phyloP scores from a whole-genome alignment of 2,888 invertebrate species.

The Mantis religiosa region DNA sequence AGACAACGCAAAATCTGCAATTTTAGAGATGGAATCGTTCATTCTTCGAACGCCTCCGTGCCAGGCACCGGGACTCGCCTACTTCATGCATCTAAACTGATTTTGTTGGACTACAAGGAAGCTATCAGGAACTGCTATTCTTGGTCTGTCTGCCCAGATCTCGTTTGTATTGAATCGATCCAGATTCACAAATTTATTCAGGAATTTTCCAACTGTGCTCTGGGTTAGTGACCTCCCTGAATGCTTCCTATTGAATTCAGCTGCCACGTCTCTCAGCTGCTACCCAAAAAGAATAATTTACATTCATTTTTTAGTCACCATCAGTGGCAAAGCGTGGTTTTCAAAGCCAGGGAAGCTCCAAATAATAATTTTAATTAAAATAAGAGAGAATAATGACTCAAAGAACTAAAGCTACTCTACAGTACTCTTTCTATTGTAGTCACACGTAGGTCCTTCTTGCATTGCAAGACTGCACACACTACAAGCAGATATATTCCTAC shows the following conservation, averaged over 20 bases:
- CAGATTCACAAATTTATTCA: neutral
- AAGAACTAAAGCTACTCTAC: no score
- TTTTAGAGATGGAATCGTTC: neutral
- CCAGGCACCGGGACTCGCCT: no score
- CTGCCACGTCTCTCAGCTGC: neutral
- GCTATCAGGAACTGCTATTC: neutral
- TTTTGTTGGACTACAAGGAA: neutral
- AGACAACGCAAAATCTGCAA: neutral
- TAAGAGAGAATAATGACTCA: no score
- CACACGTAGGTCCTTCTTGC: no score
- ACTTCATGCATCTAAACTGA: neutral
- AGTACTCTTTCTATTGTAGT: no score
- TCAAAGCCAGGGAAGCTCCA: no score
- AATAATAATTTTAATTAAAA: no score
- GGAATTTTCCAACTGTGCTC: neutral
- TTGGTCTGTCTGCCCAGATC: neutral
- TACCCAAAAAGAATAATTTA: no score
- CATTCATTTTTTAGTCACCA: no score
- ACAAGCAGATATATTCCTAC: no score
- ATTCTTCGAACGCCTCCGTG: neutral
- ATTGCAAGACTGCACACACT: no score
- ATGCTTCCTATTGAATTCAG: neutral
- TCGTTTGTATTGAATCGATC: neutral
- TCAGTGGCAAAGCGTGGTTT: no score
- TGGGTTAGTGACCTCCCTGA: neutral